Evolutionary conservation across 2,888 invertebrate species (phyloP).

Genomic region (Xylophagus ater): DNA sequence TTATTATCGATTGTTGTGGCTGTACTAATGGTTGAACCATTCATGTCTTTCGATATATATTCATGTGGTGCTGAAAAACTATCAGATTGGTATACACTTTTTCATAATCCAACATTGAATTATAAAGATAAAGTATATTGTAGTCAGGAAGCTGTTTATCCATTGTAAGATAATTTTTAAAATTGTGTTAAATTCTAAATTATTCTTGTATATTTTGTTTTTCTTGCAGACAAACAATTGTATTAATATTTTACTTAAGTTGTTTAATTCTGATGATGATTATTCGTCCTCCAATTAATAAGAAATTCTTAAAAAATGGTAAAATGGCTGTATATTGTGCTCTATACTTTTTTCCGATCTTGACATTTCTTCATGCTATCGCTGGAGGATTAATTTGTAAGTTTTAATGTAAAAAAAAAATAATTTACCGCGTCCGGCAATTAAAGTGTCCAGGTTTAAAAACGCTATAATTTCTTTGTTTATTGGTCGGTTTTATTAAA

Average conservation of each 20-base stretch:
- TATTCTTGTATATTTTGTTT: constrained; percentile 9
- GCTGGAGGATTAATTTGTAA: constrained; percentile 87
- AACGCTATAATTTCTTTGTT: too few relatives aligned
- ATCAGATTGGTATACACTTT: constrained; percentile 93
- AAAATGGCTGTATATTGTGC: constrained; percentile 84
- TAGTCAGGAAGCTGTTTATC: constrained; percentile 96
- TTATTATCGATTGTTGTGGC: constrained; percentile 62
- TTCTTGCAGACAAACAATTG: constrained; percentile 73
- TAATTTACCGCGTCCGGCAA: too few relatives aligned
- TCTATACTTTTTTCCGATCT: constrained; percentile 83
- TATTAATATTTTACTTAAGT: constrained; percentile 80
- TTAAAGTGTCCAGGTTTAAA: too few relatives aligned
- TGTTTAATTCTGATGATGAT: constrained; percentile 68
- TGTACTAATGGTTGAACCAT: constrained; percentile 69
- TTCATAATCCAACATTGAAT: constrained; percentile 88
- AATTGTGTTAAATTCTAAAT: constrained; percentile 1
- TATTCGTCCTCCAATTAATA: constrained; percentile 63
- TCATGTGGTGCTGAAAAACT: constrained; percentile 71
- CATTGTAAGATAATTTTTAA: constrained; percentile 59
- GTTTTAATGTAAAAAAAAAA: too few relatives aligned
- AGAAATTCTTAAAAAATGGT: constrained; percentile 53
- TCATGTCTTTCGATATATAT: constrained; percentile 60
- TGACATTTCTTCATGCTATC: constrained; percentile 76
- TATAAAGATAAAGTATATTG: constrained; percentile 83
- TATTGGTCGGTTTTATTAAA: too few relatives aligned